Base-by-base conservation (phyloP, 2,888 invertebrate species). In the Deilephila elpenor region DNA sequence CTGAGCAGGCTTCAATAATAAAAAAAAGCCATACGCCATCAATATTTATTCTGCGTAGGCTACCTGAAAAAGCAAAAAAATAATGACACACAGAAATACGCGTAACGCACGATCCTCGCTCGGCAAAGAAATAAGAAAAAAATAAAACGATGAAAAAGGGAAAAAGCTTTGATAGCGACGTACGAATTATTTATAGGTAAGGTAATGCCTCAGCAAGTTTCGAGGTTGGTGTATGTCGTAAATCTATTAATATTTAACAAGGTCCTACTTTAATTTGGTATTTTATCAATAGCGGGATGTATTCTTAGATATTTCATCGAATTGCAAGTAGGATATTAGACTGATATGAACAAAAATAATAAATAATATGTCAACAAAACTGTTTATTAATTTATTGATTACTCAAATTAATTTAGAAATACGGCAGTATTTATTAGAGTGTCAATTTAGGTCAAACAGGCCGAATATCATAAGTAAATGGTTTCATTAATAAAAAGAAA, bases 191-290 rank as follows among this genome's bases (percentile, higher is more conserved):
- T 73, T 64, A 73, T 70, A 60, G 44, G 70, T 44, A 67, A 51
- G 59, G 37, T 61, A 70, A 59, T 59, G 56, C 64, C 67, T 70
- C 25, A 56, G 59, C 70, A 67, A 73, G 73, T 73, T 44, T 72
- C 64, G 72, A 64, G 72, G 64, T 64, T 64, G 64, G 51, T 20
- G 34, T 64, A 64, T 56, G 64, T 51, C 72, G 72, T 56, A 72
- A 72, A 62, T 32, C 56, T 56, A 64, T 72, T 64, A 64, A 72
- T 72, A 72, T 72, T 72, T 72, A 64, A 72, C 64, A 56, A 72
- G 64, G 14, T 5, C 53, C 20, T 64, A 71, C 72, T 37, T 56
- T 64, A 72, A 72, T 32, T 62, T 56, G 14, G 37, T 19, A 53
- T 53, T 72, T 64, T 44, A 56, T 64, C 53, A 53, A 5, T 29